phyloP scores from a whole-genome alignment of 2,797 vertebrate genomes.

The Remorina albescens region DNA sequence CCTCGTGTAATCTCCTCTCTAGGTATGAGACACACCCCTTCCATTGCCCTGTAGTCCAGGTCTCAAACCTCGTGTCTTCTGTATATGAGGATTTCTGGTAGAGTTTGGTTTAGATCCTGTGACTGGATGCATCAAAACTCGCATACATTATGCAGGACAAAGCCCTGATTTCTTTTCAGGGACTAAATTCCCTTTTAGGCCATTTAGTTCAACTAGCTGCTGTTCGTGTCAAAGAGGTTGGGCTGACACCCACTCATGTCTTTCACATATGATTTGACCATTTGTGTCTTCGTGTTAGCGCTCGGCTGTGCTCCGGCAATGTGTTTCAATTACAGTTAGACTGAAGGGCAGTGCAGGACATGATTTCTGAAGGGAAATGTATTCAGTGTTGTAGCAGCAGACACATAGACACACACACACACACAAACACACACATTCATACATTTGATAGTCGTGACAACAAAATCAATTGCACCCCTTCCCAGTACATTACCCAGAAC shows the following conservation, averaged over 20 bases:
- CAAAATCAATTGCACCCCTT: too few relatives aligned
- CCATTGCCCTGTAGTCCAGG: too few relatives aligned
- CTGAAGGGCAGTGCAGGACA: constrained; percentile 51
- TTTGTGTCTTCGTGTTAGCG: neutral
- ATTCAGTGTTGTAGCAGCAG: constrained; percentile 8
- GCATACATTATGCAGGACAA: constrained; percentile 17
- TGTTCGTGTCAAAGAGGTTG: constrained; percentile 11
- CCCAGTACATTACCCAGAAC: too few relatives aligned
- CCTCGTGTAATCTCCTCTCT: too few relatives aligned
- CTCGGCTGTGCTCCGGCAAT: neutral
- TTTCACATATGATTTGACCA: constrained; percentile 31
- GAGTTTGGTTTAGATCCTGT: too few relatives aligned
- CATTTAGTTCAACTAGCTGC: constrained; percentile 14
- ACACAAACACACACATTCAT: constrained; percentile 5
- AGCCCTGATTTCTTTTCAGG: neutral
- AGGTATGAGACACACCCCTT: too few relatives aligned
- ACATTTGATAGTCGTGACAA: constrained; percentile 13
- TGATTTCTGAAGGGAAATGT: constrained; percentile 15
- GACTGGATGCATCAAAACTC: neutral
- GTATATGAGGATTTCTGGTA: too few relatives aligned
- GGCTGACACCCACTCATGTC: constrained; percentile 24
- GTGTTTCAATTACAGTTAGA: constrained; percentile 41
- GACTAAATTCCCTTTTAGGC: constrained; percentile 12
- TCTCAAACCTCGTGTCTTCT: too few relatives aligned
- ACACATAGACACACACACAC: constrained; percentile 19